Percentiles rank a stretch among this genome's conserved stretches.
phyloP scores from a whole-genome alignment of 2,888 invertebrate species.

The Rapana venosa region DNA sequence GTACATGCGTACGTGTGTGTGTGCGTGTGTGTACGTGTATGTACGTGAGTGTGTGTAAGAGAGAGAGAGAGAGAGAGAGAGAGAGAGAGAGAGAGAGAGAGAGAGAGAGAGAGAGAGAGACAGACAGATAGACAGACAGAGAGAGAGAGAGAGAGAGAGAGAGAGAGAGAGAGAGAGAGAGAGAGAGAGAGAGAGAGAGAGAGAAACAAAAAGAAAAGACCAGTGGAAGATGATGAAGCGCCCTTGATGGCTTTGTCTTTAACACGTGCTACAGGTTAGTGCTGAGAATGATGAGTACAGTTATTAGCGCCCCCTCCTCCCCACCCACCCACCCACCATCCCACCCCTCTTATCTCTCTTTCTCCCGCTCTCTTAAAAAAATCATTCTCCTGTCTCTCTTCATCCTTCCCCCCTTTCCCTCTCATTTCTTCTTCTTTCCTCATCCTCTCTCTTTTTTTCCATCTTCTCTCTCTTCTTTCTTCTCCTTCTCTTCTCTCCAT shows the following conservation, averaged over 20 bases:
- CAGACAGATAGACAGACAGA: slow-evolving; percentile 12
- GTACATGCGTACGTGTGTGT: too few species aligned
- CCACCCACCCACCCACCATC: too few species aligned
- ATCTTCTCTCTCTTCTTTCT: too few species aligned
- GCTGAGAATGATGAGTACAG: not conserved
- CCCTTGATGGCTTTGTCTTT: not conserved
- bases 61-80: slow-evolving; percentile 9
- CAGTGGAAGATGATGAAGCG: not conserved
- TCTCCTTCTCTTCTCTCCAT: too few species aligned
- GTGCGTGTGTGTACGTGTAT: too few species aligned
- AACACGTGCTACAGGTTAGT: not conserved
- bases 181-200: not conserved
- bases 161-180: not conserved
- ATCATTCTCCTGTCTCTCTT: too few species aligned
- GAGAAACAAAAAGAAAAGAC: not conserved
- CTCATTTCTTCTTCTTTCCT: too few species aligned
- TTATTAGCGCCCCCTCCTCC: not conserved
- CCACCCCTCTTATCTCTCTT: too few species aligned
- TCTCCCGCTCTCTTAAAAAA: too few species aligned
- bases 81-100: slow-evolving; percentile 2
- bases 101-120: slow-evolving; percentile 2
- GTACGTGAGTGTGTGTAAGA: not conserved
- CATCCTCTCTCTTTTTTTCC: too few species aligned
- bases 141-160: slow-evolving; percentile 5
- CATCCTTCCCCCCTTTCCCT: too few species aligned